Evolutionary conservation across 2,888 invertebrate genomes (phyloP).

Genomic region (Campopleginae sp.): DNA sequence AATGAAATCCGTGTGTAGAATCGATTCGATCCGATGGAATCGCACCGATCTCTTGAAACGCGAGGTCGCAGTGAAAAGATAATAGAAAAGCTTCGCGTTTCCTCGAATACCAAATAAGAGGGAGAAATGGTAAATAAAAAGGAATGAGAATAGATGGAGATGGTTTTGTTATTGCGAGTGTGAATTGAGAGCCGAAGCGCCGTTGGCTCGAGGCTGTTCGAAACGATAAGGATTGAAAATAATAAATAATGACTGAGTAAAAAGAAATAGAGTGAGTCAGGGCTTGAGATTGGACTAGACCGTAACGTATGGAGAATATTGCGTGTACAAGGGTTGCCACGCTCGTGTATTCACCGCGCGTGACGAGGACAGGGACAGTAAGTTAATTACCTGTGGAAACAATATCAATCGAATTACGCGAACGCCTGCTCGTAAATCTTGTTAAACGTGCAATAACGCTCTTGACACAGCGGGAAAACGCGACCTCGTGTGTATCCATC

Average conservation of each 20-base stretch:
- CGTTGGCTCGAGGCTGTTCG: not conserved
- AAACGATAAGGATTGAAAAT: not conserved
- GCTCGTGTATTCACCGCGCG: slow-evolving; percentile 26
- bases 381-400: slow-evolving; percentile 76
- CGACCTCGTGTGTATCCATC: slow-evolving; percentile 61
- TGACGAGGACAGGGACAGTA: slow-evolving; percentile 58
- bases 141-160: not conserved
- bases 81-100: not conserved
- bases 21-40: not conserved
- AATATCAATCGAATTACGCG: slow-evolving; percentile 77
- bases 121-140: not conserved
- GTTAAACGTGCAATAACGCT: slow-evolving; percentile 71
- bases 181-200: not conserved
- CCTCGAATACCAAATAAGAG: not conserved
- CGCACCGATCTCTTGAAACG: slow-evolving; percentile 25
- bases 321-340: slow-evolving; percentile 14
- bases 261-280: not conserved
- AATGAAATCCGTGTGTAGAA: no score
- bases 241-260: slow-evolving; percentile 3
- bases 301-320: slow-evolving; percentile 23
- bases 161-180: not conserved
- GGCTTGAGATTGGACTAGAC: not conserved
- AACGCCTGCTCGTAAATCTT: slow-evolving; percentile 73
- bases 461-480: slow-evolving; percentile 63
- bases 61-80: slow-evolving; percentile 9